Evolutionary conservation across 2,113 vertebrate species (phyloP), one percentile per base, ranked within the genome.

Genomic region (Sialia sialis): DNA sequence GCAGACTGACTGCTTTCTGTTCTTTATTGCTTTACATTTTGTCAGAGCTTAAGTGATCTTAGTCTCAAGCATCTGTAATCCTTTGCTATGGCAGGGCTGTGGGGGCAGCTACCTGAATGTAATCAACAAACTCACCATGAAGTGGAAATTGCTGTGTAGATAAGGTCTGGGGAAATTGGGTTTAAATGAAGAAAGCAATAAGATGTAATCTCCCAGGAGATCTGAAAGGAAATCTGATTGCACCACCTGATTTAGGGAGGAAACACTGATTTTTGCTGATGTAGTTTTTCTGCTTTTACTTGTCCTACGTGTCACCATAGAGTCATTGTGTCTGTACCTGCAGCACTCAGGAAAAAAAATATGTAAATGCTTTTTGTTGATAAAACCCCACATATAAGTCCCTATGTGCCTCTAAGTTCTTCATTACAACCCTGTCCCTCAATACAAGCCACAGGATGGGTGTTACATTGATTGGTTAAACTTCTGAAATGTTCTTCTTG

Each of bases 201-300:
- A 89, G 29, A 52, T 70, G 48, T 83, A 89, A 84, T 84, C 55
- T 92, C 60, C 27, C n/a, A 60, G 74, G 58, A 90, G 67, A 85
- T 82, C 60, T 84, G 66, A 92, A 89, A 82, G 77, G 77, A 94
- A 94, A 93, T 89, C 64, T 81, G 56, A 70, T 93, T 85, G 36
- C 25, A 16, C 14, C 51, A 27, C 5, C 51, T 84, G 58, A 70
- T 75, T 92, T 48, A 49, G 54, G 75, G 59, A 60, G 76, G 68
- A 89, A 90, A 68, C 18, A 11, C 30, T 74, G 67, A 78, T 81
- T 94, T 94, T 80, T 46, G n/a, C 43, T 58, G 52, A 67, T 52
- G 39, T 25, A 39, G 43, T 63, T 89, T 68, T 84, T 43, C 49
- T 78, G 16, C 60, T 91, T 79, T 82, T 79, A 73, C 6, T 86